phyloP scores from a whole-genome alignment of 1,140 invertebrate species.

The Dermatophagoides farinae region DNA sequence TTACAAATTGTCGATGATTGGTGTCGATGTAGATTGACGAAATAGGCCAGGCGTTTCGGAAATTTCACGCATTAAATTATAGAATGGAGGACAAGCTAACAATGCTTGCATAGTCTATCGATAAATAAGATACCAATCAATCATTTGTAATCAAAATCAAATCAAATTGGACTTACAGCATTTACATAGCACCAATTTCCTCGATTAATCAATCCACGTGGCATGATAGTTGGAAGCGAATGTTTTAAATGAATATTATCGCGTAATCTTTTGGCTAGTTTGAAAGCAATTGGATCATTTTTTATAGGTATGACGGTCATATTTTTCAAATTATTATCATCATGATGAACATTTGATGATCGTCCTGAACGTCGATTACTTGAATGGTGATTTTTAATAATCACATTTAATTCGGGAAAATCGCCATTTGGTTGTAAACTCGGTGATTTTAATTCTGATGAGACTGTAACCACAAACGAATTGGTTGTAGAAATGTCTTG shows the following conservation, averaged over 20 bases:
- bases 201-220: conserved; percentile 65
- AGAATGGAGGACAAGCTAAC: conserved; percentile 76
- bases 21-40: conserved; percentile 43
- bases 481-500: not conserved
- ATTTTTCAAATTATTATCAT: not conserved
- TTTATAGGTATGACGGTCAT: not conserved
- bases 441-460: not conserved
- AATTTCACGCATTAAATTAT: conserved; percentile 55
- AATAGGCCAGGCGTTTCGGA: conserved; percentile 30
- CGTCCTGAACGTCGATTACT: not conserved
- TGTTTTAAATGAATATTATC: conserved; percentile 15
- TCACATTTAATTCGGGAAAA: not conserved
- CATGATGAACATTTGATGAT: not conserved
- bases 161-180: conserved; percentile 31
- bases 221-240: conserved; percentile 24
- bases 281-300: not conserved
- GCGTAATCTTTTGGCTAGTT: conserved; percentile 7
- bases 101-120: conserved; percentile 38
- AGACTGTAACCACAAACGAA: not conserved
- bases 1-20: conserved; percentile 76
- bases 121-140: not conserved
- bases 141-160: not conserved
- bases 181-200: conserved; percentile 92
- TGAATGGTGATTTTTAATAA: not conserved
- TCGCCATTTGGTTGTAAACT: not conserved